Evolutionary conservation across 2,888 invertebrate species (phyloP).

Genomic region (Nowickia ferox): DNA sequence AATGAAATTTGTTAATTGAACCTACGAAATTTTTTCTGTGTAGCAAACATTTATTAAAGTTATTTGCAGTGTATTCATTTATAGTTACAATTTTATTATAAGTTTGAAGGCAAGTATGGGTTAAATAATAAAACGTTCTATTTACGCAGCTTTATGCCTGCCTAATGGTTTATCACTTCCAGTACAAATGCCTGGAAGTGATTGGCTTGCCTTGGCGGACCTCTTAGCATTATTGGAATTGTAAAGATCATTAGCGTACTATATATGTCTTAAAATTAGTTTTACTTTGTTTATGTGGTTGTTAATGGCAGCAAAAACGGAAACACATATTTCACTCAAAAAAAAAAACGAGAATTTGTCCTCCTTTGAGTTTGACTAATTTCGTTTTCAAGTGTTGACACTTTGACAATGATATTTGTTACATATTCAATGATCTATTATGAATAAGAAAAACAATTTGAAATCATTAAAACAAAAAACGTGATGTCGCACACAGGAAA

Average conservation of each 20-base stretch:
- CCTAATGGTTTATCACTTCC: not conserved
- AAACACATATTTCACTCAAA: not conserved
- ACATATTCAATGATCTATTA: slow-evolving; percentile 16
- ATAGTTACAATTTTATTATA: not conserved
- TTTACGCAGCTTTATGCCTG: no score
- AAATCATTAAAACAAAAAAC: slow-evolving; percentile 35
- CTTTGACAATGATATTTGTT: slow-evolving; percentile 48
- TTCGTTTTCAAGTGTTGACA: slow-evolving; percentile 63
- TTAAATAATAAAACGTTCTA: not conserved
- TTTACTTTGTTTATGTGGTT: not conserved
- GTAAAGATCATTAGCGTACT: not conserved
- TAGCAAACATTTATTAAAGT: no score
- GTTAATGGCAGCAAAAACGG: not conserved
- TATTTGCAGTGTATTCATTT: no score
- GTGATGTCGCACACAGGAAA: not conserved
- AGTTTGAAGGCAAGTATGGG: not conserved
- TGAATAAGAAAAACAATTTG: not conserved
- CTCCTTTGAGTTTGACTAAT: slow-evolving; percentile 46
- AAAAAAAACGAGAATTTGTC: not conserved
- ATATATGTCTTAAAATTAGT: not conserved
- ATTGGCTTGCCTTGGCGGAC: not conserved
- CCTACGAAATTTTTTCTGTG: no score
- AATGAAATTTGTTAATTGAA: no score
- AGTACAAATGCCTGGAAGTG: not conserved
- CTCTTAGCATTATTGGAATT: not conserved